phyloP scores from a whole-genome alignment of 2,113 vertebrate genomes.

The Hassar affinis region DNA sequence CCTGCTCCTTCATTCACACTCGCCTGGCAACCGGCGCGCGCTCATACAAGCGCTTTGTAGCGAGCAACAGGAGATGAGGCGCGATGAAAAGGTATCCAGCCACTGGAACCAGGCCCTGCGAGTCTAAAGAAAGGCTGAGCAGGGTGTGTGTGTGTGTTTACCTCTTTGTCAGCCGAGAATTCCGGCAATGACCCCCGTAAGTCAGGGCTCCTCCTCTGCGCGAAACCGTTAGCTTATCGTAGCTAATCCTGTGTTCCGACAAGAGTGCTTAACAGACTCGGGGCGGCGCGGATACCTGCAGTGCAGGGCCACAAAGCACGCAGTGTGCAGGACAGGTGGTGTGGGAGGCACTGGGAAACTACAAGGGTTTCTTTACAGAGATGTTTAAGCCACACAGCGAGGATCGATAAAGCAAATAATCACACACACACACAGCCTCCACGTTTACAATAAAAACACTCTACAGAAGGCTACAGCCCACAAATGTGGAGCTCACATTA shows the following conservation, averaged over 20 bases:
- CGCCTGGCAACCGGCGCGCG: constrained; percentile 66
- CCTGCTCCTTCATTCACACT: constrained; percentile 72
- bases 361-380: background rate
- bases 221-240: constrained; percentile 78
- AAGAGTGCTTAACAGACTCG: constrained; percentile 75
- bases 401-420: background rate
- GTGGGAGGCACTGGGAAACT: background rate
- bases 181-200: constrained; percentile 69
- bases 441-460: background rate
- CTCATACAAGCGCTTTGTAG: constrained; percentile 70
- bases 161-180: constrained; percentile 70
- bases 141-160: constrained; percentile 54
- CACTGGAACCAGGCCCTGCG: constrained; percentile 69
- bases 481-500: background rate
- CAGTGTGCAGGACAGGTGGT: constrained; percentile 15
- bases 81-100: constrained; percentile 65
- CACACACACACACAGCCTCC: background rate
- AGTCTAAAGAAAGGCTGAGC: constrained; percentile 65
- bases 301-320: constrained; percentile 46
- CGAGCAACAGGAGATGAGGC: constrained; percentile 68
- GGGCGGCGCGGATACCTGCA: constrained; percentile 59
- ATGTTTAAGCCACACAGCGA: background rate
- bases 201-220: constrained; percentile 66
- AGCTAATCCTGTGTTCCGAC: constrained; percentile 88
- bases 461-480: background rate